Conservation (phyloP, 2,113 vertebrate genomes). For the Phaetusa simplex region DNA sequence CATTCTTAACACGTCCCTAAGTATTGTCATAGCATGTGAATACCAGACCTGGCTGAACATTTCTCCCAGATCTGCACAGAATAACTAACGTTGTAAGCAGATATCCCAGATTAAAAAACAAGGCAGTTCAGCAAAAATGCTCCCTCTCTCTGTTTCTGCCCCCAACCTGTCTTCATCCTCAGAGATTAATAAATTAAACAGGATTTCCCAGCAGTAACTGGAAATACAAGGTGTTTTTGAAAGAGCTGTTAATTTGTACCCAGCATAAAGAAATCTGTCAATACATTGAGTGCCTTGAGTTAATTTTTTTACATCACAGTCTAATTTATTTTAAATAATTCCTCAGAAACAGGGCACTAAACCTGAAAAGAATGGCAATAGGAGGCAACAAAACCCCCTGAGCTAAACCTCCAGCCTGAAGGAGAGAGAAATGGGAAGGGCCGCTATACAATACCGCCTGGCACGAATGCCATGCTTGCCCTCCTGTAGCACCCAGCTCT, state of each 20-base stretch:
- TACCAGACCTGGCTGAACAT: background rate
- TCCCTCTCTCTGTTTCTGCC: background rate
- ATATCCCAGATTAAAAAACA: background rate
- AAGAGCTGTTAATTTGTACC: background rate
- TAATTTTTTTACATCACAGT: background rate
- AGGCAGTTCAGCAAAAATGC: background rate
- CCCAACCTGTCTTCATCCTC: background rate
- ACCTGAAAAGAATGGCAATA: background rate
- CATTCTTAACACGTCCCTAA: background rate
- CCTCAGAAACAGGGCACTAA: background rate
- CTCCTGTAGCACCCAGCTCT: background rate
- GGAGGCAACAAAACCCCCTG: background rate
- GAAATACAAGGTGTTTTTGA: background rate
- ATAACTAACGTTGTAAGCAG: background rate
- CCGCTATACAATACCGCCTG: background rate
- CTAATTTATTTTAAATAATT: constrained; percentile 5
- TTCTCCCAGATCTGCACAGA: background rate
- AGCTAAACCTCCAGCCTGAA: background rate
- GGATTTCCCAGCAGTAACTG: background rate
- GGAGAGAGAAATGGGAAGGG: background rate
- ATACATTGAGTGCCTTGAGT: background rate
- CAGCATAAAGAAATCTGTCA: background rate
- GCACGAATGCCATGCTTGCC: background rate
- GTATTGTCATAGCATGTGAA: background rate
- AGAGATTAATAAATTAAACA: background rate